Base-by-base conservation (phyloP, 2,888 invertebrate species). In the Aromia moschata region DNA sequence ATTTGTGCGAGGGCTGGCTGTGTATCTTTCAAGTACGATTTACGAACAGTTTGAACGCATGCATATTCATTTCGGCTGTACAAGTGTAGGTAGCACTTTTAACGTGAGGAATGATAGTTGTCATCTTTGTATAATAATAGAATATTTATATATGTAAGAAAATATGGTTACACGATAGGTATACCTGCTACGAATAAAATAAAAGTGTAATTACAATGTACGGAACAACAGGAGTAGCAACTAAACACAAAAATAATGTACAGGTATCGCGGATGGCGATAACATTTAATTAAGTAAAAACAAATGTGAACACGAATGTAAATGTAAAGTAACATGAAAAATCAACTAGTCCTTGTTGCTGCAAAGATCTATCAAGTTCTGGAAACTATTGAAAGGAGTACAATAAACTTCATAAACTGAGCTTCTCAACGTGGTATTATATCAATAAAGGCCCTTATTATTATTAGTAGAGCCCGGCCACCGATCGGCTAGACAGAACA, bases 1-100 rank as follows among this genome's bases (percentile, higher is more conserved):
- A 63, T 59, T 40, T 60, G 60, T 67, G 68, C 65, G 65, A 55
- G 67, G 68, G 65, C 67, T 67, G 68, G 68, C 68, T 69, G 68
- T 69, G 68, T 58, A 51, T 41, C 47, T 62, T 37, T 56, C 54
- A 56, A 56, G 53, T 49, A 11, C 11, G 37, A 11, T 20, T 47
- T 37, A 49, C 20, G n/a, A 38, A 49, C 18, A 14, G 5, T 25
- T 38, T 40, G 16, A 37, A 37, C 14, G 43, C 68, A 67, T 67
- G 67, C 70, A 65, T 61, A 60, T 36, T 53, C 40, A 56, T 58
- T 43, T 60, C 62, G 69, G 69, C 68, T 67, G 71, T 71, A 71
- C 71, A 70, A 71, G 71, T 69, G 60, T 65, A 65, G 49, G 60
- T 65, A 65, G 49, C 56, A 53, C 30, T 41, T 51, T 51, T 51